A percentile compares a stretch with the other conserved stretches of the same genome.
These are phyloP conservation scores for Anagrus nilaparvatae DNA, from an alignment of 1,140 invertebrate genomes.

Conservation along the genomic window DNA sequence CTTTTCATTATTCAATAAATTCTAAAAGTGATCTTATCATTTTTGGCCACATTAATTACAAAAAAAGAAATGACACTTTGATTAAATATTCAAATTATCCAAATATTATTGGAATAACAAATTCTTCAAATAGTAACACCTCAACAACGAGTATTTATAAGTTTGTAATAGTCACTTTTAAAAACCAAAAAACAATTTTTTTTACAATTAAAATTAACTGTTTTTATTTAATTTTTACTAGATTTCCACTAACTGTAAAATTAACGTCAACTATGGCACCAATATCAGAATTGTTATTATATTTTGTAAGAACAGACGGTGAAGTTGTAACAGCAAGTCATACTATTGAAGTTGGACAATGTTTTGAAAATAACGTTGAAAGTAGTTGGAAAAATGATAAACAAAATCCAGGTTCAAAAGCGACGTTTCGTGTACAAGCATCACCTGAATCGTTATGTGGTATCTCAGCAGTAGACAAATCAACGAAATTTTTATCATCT, in stretches of 20 bases:
- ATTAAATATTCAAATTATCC: conserved; percentile 36
- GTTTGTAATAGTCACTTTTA: too few relatives aligned
- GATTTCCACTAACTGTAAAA: conserved; percentile 36
- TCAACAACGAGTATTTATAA: too few relatives aligned
- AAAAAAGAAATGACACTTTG: conserved; percentile 30
- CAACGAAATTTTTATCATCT: conserved; percentile 41
- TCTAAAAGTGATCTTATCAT: conserved; percentile 33
- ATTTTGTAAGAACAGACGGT: conserved; percentile 62
- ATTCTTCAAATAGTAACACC: too few relatives aligned
- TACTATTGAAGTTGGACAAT: conserved; percentile 43
- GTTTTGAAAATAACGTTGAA: conserved; percentile 48
- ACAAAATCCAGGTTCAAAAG: conserved; percentile 42
- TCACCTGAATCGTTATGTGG: conserved; percentile 48
- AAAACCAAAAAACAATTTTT: too few relatives aligned
- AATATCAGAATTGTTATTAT: conserved; percentile 60
- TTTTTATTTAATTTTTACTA: too few relatives aligned
- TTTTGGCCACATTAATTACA: conserved; percentile 36
- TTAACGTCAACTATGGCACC: conserved; percentile 64
- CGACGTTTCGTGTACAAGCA: conserved; percentile 42
- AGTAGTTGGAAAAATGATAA: conserved; percentile 39
- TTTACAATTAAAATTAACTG: too few relatives aligned
- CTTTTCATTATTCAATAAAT: conserved; percentile 39
- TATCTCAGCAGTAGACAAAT: conserved; percentile 50
- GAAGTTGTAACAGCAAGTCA: conserved; percentile 54
- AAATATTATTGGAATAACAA: too few relatives aligned